Conservation (phyloP, 2,113 vertebrate genomes). For the Acinonyx jubatus region DNA sequence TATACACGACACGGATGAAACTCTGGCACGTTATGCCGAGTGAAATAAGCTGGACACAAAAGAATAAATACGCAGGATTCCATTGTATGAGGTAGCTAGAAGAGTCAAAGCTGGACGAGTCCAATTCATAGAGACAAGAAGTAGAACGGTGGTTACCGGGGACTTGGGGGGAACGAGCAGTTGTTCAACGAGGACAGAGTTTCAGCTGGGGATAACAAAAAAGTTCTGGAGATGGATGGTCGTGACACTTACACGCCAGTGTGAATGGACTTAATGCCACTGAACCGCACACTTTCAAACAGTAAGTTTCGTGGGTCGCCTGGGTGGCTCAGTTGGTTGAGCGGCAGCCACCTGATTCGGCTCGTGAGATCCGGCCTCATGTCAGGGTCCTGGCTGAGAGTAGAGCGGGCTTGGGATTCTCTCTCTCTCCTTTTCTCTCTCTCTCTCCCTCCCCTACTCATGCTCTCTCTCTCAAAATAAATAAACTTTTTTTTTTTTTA, state of each 20-base stretch:
- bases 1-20: background rate
- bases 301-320: background rate
- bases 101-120: background rate
- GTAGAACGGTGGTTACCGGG: background rate
- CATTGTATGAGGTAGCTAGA: background rate
- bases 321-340: no score
- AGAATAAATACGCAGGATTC: background rate
- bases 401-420: no score
- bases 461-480: no score
- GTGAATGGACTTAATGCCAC: background rate
- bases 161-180: background rate
- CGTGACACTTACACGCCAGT: background rate
- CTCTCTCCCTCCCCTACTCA: no score
- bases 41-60: background rate
- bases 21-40: background rate
- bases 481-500: no score
- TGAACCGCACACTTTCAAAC: background rate
- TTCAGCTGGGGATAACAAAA: background rate
- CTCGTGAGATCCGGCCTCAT: no score
- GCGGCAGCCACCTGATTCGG: no score
- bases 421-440: no score
- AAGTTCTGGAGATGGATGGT: background rate
- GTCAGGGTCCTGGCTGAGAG: no score
- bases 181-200: rapidly evolving
- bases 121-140: background rate